phyloP scores from a whole-genome alignment of 2,113 vertebrate genomes.

The Anolis sagrei region DNA sequence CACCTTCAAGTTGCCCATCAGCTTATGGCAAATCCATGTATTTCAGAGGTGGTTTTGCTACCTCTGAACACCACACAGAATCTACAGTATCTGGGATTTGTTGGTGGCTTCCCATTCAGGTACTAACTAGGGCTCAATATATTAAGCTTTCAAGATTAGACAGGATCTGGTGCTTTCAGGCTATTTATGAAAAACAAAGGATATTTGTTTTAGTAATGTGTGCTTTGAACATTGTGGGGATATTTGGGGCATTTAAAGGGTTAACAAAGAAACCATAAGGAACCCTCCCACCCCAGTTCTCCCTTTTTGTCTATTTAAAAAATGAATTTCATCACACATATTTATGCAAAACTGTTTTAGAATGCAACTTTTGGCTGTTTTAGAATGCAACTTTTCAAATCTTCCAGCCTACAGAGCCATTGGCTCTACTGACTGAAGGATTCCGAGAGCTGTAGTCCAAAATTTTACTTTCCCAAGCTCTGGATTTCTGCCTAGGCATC shows the following conservation, averaged over 20 bases:
- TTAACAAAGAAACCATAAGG: background rate
- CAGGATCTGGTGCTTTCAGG: too few relatives aligned
- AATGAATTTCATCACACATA: background rate
- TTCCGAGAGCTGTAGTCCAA: background rate
- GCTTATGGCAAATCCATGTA: too few relatives aligned
- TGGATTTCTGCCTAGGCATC: too few relatives aligned
- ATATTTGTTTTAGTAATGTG: background rate
- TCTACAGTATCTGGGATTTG: too few relatives aligned
- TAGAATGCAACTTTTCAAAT: too few relatives aligned
- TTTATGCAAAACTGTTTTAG: background rate
- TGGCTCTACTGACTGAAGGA: background rate
- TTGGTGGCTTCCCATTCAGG: too few relatives aligned
- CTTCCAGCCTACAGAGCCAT: background rate
- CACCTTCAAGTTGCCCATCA: background rate
- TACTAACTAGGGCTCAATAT: too few relatives aligned
- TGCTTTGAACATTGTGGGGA: background rate
- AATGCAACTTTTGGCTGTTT: too few relatives aligned
- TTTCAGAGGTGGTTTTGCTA: too few relatives aligned
- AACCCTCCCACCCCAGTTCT: background rate
- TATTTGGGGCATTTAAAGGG: background rate
- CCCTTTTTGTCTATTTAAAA: background rate
- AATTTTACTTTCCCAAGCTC: background rate
- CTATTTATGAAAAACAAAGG: too few relatives aligned
- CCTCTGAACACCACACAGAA: too few relatives aligned
- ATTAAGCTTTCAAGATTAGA: too few relatives aligned